phyloP scores from a whole-genome alignment of 1,140 invertebrate species.

The Aphidius gifuensis region DNA sequence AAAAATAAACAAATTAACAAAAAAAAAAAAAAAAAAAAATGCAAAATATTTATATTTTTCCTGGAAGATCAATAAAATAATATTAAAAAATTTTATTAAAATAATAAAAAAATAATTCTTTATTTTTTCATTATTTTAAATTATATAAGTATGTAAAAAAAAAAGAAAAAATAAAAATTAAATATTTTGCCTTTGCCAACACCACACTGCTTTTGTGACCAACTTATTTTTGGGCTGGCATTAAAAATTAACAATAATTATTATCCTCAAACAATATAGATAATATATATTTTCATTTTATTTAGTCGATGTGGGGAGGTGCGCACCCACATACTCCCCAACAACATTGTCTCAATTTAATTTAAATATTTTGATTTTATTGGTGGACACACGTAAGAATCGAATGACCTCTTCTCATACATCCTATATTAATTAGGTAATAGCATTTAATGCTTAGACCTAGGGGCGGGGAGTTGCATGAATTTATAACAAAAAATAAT shows the following conservation, averaged over 20 bases:
- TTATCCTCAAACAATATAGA: too few species aligned
- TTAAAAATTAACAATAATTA: too few species aligned
- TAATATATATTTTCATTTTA: constrained; percentile 15
- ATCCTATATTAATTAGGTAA: constrained; percentile 21
- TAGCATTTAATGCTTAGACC: constrained; percentile 34
- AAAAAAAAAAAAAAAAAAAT: constrained; percentile 32
- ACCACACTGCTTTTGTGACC: constrained; percentile 37
- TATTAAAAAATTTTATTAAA: constrained; percentile 16
- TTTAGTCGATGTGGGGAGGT: constrained; percentile 36
- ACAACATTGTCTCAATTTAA: background rate
- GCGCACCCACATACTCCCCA: constrained; percentile 43
- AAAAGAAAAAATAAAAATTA: constrained; percentile 26
- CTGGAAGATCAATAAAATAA: constrained; percentile 23
- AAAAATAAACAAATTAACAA: constrained; percentile 37
- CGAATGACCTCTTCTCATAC: constrained; percentile 27
- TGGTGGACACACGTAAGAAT: constrained; percentile 15
- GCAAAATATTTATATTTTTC: constrained; percentile 34
- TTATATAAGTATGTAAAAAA: background rate
- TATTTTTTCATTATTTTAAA: too few species aligned
- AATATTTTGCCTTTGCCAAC: constrained; percentile 22
- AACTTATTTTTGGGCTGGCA: background rate
- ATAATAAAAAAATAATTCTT: constrained; percentile 15
- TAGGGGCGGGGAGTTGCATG: constrained; percentile 50
- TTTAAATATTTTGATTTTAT: background rate
- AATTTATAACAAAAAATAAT: constrained; percentile 26